Percentiles rank a stretch among this genome's conserved stretches.
Conservation (phyloP, 2,113 vertebrate genomes). For the Mesoclemmys tuberculata region DNA sequence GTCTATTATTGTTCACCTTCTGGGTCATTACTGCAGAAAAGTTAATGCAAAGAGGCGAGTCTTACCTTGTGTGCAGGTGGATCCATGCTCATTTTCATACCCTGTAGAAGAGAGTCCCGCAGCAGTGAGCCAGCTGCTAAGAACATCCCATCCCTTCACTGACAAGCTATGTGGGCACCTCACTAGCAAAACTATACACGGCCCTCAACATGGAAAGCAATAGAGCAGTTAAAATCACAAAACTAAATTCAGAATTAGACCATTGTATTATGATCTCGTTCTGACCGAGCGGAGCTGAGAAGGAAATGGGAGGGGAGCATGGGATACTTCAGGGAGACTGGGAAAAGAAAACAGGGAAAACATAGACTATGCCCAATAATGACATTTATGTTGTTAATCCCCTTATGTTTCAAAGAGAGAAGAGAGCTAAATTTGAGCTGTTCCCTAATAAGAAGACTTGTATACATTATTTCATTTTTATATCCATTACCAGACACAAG, state of each 20-base stretch:
- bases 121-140: background rate
- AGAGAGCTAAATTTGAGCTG: background rate
- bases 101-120: fast-evolving
- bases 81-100: background rate
- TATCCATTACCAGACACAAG: background rate
- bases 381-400: background rate
- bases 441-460: background rate
- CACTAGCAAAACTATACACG: background rate
- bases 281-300: background rate
- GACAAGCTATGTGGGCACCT: background rate
- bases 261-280: background rate
- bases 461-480: background rate
- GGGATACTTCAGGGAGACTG: background rate
- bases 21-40: background rate
- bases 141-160: background rate
- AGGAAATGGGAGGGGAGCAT: background rate
- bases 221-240: background rate
- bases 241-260: background rate
- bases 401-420: background rate
- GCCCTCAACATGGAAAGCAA: background rate
- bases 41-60: background rate
- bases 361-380: background rate
- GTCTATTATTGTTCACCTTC: background rate
- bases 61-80: background rate
- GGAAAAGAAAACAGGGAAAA: background rate